Base-by-base conservation (phyloP, 1,140 invertebrate species). In the Drosophila pruinosa region DNA sequence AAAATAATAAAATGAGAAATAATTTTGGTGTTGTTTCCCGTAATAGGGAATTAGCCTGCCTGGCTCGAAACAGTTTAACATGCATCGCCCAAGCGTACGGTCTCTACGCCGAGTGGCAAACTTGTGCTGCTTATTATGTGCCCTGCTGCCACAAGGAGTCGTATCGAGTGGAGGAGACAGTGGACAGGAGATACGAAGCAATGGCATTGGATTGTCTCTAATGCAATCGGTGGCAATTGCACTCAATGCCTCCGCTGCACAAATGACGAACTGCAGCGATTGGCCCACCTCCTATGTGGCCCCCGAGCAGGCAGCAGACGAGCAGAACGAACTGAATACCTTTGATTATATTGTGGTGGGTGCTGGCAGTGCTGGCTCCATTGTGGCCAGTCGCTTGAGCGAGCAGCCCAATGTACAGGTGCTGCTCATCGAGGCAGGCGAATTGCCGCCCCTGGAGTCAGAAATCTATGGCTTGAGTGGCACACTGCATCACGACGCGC, bases 271-370 rank as follows among this genome's bases (percentile, higher is more conserved):
- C 0, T 78, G 80, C 4, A 92, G 93, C 28, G 82, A 91, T 14
- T 93, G 93, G 83, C 93, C 92, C 1, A 41, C 79, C 1, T 92
- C 93, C 39, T 50, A 48, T 81, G 83, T 24, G 93, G 92, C 6
- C 91, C 92, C 1, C 65, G 94, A 12, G 0, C 31, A n/a, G n/a
- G n/a, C 75, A 54, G n/a, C 1, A 4, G 50, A 64, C 39, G 34
- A 3, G 2, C 31, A 15, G 1, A 14, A 41, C 1, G 21, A 31
- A 3, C 12, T 2, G 1, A 15, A 22, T 3, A 65, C 10, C 41
- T 94, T 92, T 59, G 93, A 94, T 47, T 94, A 93, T 24, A 92
- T 94, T 43, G 88, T 94, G 3, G 92, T 94, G n/a, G 94, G 93
- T 0, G 92, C 92, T 1, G 93, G 92, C 19, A 93, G 94, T 2